Conservation (phyloP, 2,888 invertebrate genomes). For the Mechanitis messenoides region DNA sequence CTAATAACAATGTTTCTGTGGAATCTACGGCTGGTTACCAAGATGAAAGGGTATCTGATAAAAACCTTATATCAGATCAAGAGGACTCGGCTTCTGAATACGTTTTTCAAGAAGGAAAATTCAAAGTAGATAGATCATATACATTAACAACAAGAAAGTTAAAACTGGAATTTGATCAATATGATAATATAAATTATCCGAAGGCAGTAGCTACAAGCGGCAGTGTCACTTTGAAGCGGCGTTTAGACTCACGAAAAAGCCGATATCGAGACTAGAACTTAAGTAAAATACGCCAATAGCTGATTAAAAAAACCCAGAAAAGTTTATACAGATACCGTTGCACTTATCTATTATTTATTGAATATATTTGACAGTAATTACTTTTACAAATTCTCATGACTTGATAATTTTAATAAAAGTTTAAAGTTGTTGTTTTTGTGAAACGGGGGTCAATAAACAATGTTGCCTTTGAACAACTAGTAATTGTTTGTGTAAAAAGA, state of each 20-base stretch:
- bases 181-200: slow-evolving; percentile 34
- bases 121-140: neutral
- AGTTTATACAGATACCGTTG: too few species aligned
- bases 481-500: too few species aligned
- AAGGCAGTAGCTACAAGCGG: slow-evolving; percentile 38
- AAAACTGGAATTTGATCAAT: slow-evolving; percentile 37
- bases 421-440: too few species aligned
- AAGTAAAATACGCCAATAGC: too few species aligned
- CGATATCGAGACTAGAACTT: neutral
- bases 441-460: too few species aligned
- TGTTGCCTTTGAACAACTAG: too few species aligned
- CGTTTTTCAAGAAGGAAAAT: neutral
- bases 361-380: too few species aligned
- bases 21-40: neutral
- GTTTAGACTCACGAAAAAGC: slow-evolving; percentile 9
- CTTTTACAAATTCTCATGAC: too few species aligned
- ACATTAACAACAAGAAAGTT: slow-evolving; percentile 31
- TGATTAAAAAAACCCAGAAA: too few species aligned
- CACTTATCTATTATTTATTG: too few species aligned
- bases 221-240: slow-evolving; percentile 28
- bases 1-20: neutral
- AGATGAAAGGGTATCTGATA: neutral
- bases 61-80: neutral
- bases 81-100: neutral
- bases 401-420: too few species aligned